A percentile compares a stretch with the other conserved stretches of the same genome.
Conservation (phyloP, 2,113 vertebrate species). For the Panthera uncia region DNA sequence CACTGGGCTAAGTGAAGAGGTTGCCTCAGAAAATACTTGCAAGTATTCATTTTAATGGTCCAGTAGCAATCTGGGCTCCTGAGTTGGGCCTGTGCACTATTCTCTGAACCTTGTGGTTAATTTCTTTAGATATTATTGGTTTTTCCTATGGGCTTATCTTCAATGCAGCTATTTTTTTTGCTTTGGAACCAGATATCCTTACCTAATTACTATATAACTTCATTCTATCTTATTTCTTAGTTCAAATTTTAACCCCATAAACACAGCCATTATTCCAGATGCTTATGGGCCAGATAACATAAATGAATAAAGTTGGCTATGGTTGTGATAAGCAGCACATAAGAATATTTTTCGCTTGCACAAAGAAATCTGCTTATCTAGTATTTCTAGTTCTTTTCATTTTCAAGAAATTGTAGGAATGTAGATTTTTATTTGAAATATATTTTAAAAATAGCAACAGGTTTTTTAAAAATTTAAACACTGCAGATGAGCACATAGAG, state of each 20-base stretch:
- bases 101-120: not conserved
- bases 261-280: not conserved
- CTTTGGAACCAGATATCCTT: constrained; percentile 16
- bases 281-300: not conserved
- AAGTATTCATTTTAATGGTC: not conserved
- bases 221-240: not conserved
- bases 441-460: constrained; percentile 10
- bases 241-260: constrained; percentile 39
- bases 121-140: not conserved
- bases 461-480: not conserved
- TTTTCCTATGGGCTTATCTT: not conserved
- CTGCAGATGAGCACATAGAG: constrained; percentile 1
- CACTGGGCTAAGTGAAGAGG: not conserved
- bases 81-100: not conserved
- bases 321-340: not conserved
- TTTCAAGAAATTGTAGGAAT: constrained; percentile 49
- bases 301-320: not conserved
- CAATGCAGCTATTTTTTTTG: not conserved
- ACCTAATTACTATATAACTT: not conserved
- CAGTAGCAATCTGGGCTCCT: not conserved
- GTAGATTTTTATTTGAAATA: constrained; percentile 36
- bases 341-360: constrained; percentile 39
- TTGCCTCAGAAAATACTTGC: not conserved
- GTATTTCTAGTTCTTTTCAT: constrained; percentile 33
- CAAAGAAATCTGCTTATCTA: not conserved